Conservation (phyloP, 2,113 vertebrate species). For the Willisornis vidua region DNA sequence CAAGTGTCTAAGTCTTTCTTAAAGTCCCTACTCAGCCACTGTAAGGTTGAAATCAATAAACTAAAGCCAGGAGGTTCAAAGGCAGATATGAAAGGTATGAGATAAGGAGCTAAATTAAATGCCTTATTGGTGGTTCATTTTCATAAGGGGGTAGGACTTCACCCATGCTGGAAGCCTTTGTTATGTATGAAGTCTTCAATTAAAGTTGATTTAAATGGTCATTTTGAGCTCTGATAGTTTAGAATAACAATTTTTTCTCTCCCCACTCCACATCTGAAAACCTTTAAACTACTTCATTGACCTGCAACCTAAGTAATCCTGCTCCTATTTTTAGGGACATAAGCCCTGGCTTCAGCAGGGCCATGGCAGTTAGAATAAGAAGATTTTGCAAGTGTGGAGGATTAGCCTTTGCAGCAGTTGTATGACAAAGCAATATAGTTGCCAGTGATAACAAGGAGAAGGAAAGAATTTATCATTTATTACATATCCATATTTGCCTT, state of each 20-base stretch:
- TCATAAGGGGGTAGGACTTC: background rate
- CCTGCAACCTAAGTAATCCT: slow-evolving; percentile 77
- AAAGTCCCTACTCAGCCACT: background rate
- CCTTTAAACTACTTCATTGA: slow-evolving; percentile 69
- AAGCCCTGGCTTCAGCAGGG: slow-evolving; percentile 75
- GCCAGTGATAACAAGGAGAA: slow-evolving; percentile 50
- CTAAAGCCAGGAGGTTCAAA: background rate
- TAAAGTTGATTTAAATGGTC: slow-evolving; percentile 52
- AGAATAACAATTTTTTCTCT: slow-evolving; percentile 34
- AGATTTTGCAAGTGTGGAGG: slow-evolving; percentile 78
- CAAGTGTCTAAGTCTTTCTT: background rate
- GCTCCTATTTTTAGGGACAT: slow-evolving; percentile 80
- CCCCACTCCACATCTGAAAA: slow-evolving; percentile 47
- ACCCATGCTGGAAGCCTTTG: background rate
- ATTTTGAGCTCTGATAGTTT: slow-evolving; percentile 34
- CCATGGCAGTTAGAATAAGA: slow-evolving; percentile 74
- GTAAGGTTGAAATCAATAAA: background rate
- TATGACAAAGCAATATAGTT: slow-evolving; percentile 77
- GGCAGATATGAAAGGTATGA: background rate
- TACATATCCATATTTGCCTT: slow-evolving; percentile 32
- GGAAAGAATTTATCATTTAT: slow-evolving; percentile 48
- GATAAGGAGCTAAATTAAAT: background rate
- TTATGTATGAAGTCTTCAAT: slow-evolving; percentile 15
- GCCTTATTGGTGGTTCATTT: background rate
- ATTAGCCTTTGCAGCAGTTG: slow-evolving; percentile 71